These are phyloP conservation scores for Clarias macrocephalus DNA, from an alignment of 2,113 vertebrate species.

Conservation along the genomic window DNA sequence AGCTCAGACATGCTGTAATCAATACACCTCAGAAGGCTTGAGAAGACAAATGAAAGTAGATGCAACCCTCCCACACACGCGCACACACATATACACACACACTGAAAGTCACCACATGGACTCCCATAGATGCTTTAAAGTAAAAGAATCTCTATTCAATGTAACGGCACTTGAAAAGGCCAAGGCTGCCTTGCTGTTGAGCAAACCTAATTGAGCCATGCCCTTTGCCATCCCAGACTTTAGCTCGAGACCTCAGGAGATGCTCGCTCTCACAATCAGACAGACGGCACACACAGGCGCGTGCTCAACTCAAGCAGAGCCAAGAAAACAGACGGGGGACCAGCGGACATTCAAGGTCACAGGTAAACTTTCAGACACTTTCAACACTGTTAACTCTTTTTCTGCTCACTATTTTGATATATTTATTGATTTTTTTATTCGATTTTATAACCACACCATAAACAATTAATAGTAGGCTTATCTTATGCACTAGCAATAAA, in stretches of 20 bases:
- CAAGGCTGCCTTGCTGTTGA: conserved; percentile 40
- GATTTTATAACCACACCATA: neutral
- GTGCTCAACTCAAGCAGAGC: conserved; percentile 21
- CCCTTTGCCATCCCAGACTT: conserved; percentile 45
- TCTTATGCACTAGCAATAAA: neutral
- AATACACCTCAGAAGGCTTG: conserved; percentile 4
- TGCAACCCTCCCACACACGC: neutral
- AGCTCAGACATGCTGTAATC: conserved; percentile 35
- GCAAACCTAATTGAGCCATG: conserved; percentile 40
- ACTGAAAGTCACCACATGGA: neutral
- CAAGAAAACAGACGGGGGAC: conserved; percentile 28
- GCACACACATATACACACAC: neutral
- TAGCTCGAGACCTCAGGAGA: conserved; percentile 44
- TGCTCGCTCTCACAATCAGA: conserved; percentile 39
- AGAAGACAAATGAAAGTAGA: conserved; percentile 23
- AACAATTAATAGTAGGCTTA: neutral
- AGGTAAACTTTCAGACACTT: neutral
- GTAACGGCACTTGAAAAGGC: conserved; percentile 55
- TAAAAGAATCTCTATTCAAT: conserved; percentile 35
- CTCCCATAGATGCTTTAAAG: conserved; percentile 23
- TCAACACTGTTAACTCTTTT: neutral
- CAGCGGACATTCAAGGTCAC: conserved; percentile 34
- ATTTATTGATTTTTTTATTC: neutral
- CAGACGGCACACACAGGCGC: neutral
- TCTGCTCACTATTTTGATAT: neutral